Evolutionary conservation across 2,797 vertebrate genomes (phyloP).

Genomic region (Acestrorhynchus altus): DNA sequence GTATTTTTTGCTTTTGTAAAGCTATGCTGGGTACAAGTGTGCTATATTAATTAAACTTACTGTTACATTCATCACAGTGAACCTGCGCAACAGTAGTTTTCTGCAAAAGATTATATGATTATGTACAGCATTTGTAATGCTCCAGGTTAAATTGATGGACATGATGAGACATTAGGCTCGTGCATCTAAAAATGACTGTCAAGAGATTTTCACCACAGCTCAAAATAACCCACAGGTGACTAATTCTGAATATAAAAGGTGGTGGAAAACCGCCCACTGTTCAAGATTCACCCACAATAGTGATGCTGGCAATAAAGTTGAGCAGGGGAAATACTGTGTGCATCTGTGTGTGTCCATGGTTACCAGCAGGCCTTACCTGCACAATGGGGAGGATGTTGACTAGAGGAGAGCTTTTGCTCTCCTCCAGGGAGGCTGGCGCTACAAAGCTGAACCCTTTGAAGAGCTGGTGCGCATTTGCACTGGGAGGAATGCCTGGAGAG

Average conservation of each 20-base stretch:
- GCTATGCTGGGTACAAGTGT: no score
- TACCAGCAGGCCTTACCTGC: conserved; percentile 78
- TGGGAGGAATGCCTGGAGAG: conserved; percentile 97
- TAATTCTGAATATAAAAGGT: neutral
- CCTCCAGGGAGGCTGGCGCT: conserved; percentile 88
- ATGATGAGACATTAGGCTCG: no score
- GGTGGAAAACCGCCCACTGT: neutral
- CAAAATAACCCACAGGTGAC: neutral
- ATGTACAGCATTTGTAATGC: neutral
- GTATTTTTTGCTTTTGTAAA: no score
- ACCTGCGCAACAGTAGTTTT: neutral
- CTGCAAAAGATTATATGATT: neutral
- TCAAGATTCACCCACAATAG: neutral
- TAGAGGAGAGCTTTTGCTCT: conserved; percentile 89
- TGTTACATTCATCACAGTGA: neutral
- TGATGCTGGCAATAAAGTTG: neutral
- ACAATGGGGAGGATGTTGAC: conserved; percentile 92
- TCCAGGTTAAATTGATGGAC: neutral
- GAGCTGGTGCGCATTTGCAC: conserved; percentile 96
- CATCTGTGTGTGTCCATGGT: neutral
- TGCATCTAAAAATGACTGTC: no score
- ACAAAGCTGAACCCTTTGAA: conserved; percentile 99
- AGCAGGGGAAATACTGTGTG: neutral
- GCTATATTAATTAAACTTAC: no score
- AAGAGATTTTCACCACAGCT: neutral